A percentile compares a stretch with the other conserved stretches of the same genome.
Evolutionary conservation across 1,140 invertebrate species (phyloP).

Genomic region (Aphelinus certus): DNA sequence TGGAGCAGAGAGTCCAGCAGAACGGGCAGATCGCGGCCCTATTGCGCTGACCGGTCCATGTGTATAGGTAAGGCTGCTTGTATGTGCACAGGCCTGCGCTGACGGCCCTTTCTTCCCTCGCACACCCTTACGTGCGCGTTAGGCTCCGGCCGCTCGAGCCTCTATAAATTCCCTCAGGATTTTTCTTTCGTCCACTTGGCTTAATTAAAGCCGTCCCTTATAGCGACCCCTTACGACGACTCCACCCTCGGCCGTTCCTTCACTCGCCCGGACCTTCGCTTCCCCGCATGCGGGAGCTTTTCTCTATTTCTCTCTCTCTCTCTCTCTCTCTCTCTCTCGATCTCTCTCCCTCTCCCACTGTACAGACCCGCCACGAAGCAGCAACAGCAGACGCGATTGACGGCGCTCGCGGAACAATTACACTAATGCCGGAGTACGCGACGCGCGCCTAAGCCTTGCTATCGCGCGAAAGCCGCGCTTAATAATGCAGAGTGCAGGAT

Average conservation of each 20-base stretch:
- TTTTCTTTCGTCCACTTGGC: slow-evolving; percentile 64
- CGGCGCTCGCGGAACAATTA: slow-evolving; percentile 38
- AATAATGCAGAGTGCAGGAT: slow-evolving; percentile 37
- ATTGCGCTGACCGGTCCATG: too few species aligned
- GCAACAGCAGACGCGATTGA: slow-evolving; percentile 16
- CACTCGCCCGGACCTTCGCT: neutral
- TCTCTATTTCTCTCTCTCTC: too few species aligned
- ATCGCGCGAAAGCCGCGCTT: neutral
- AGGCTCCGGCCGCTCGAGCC: slow-evolving; percentile 47
- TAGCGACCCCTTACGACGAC: slow-evolving; percentile 47
- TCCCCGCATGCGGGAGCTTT: too few species aligned
- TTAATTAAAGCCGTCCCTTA: slow-evolving; percentile 62
- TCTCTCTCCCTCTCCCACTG: neutral
- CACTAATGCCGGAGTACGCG: slow-evolving; percentile 14
- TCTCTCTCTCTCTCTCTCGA: too few species aligned
- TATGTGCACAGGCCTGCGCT: too few species aligned
- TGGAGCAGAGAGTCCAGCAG: neutral
- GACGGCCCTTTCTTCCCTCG: slow-evolving; percentile 50
- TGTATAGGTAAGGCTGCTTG: neutral
- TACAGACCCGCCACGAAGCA: too few species aligned
- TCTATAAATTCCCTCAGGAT: slow-evolving; percentile 64
- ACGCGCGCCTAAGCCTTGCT: slow-evolving; percentile 1
- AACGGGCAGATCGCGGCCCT: neutral
- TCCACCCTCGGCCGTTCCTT: slow-evolving; percentile 41
- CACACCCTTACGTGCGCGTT: slow-evolving; percentile 45